These are phyloP conservation scores for Stenotaenia linearis DNA, from an alignment of 2,888 invertebrate genomes.

Conservation along the genomic window DNA sequence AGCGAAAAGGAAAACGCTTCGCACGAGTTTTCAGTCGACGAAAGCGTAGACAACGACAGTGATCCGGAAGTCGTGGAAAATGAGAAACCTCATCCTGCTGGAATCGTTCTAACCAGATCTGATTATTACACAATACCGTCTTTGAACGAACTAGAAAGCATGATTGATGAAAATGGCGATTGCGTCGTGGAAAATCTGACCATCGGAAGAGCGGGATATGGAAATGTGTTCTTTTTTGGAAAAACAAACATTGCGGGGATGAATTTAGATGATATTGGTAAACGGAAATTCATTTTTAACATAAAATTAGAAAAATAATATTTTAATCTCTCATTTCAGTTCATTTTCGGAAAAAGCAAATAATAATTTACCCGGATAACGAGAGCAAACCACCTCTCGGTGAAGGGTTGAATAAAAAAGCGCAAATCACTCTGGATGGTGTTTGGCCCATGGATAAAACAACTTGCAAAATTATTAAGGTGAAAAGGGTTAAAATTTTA, in stretches of 20 bases:
- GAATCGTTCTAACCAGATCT: constrained; percentile 66
- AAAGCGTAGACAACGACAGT: background rate
- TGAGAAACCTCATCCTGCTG: constrained; percentile 59
- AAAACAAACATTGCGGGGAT: constrained; percentile 76
- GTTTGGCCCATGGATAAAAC: constrained; percentile 91
- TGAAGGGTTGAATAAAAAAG: constrained; percentile 78
- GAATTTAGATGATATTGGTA: constrained; percentile 78
- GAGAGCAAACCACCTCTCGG: constrained; percentile 84
- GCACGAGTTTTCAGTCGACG: constrained; percentile 28
- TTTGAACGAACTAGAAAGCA: constrained; percentile 69
- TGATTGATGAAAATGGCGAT: constrained; percentile 62
- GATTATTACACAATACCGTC: constrained; percentile 91
- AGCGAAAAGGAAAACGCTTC: constrained; percentile 42
- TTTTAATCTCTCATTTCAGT: constrained; percentile 54
- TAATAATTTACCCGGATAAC: constrained; percentile 86
- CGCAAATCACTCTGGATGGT: constrained; percentile 80
- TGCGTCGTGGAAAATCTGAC: constrained; percentile 82
- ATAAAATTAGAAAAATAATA: background rate
- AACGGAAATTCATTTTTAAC: constrained; percentile 38
- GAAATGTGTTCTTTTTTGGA: constrained; percentile 79
- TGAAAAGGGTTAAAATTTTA: constrained; percentile 36
- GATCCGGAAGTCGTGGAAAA: background rate
- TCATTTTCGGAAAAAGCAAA: constrained; percentile 87
- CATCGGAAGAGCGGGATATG: constrained; percentile 81
- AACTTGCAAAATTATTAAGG: constrained; percentile 69